These are phyloP conservation scores for Apteryx mantelli DNA, from an alignment of 2,113 vertebrate genomes.

Conservation along the genomic window DNA sequence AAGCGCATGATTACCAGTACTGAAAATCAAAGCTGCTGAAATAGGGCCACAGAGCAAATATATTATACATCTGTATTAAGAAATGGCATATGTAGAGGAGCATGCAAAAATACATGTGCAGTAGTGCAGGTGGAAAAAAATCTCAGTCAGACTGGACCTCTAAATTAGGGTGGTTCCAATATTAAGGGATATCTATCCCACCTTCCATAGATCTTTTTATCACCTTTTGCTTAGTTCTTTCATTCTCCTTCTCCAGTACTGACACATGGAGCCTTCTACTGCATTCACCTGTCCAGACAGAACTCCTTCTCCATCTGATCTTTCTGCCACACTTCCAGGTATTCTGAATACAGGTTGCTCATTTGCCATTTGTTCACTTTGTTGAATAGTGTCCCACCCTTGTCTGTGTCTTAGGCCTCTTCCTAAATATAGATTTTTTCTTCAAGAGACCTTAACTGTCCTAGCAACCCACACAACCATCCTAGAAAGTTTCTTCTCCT, in stretches of 20 bases:
- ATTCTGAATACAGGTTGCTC: not conserved
- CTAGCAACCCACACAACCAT: not conserved
- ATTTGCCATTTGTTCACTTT: not conserved
- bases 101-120: not conserved
- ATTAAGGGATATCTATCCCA: not conserved
- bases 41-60: not conserved
- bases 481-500: not conserved
- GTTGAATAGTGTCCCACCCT: not conserved
- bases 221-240: not conserved
- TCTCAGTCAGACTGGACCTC: not conserved
- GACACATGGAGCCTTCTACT: not conserved
- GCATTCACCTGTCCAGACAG: not conserved
- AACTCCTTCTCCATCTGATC: not conserved
- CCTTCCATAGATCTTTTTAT: not conserved
- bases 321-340: not conserved
- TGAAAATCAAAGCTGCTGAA: not conserved
- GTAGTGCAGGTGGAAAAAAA: not conserved
- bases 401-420: not conserved
- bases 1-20: not conserved
- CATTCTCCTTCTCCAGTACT: not conserved
- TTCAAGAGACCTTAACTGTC: not conserved
- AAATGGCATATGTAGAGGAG: not conserved
- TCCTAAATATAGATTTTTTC: not conserved
- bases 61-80: not conserved
- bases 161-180: not conserved